Percentiles rank a stretch among this genome's conserved stretches.
Conservation (phyloP, 2,888 invertebrate species). For the Heliconius sara region DNA sequence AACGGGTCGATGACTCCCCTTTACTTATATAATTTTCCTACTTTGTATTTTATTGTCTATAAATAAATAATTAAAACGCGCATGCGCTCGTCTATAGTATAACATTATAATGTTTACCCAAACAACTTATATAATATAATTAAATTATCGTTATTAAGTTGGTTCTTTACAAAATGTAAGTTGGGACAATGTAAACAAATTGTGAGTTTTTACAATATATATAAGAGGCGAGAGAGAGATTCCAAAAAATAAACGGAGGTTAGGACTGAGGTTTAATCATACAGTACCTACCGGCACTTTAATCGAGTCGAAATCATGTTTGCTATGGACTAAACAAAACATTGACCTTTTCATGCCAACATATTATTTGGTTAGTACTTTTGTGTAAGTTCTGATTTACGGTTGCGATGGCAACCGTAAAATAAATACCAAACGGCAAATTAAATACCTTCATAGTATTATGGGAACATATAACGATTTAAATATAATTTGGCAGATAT, state of each 20-base stretch:
- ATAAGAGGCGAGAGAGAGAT: no score
- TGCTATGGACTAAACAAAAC: conserved; percentile 7
- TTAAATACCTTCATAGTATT: not conserved
- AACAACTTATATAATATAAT: no score
- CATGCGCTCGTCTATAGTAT: not conserved
- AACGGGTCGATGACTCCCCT: conserved; percentile 50
- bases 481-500: not conserved
- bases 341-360: not conserved
- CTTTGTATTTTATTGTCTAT: conserved; percentile 36
- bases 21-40: conserved; percentile 47
- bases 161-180: no score
- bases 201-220: no score
- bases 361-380: not conserved
- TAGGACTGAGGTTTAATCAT: not conserved
- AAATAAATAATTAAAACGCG: conserved; percentile 29
- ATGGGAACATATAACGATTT: not conserved
- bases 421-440: no score
- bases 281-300: not conserved
- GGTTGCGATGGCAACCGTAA: not conserved
- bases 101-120: conserved; percentile 3
- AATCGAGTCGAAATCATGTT: not conserved
- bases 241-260: not conserved
- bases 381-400: not conserved
- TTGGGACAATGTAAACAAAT: no score
- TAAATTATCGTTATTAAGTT: not conserved